Conservation (phyloP, 2,797 vertebrate genomes). For the Rhabdophis nuchalis region DNA sequence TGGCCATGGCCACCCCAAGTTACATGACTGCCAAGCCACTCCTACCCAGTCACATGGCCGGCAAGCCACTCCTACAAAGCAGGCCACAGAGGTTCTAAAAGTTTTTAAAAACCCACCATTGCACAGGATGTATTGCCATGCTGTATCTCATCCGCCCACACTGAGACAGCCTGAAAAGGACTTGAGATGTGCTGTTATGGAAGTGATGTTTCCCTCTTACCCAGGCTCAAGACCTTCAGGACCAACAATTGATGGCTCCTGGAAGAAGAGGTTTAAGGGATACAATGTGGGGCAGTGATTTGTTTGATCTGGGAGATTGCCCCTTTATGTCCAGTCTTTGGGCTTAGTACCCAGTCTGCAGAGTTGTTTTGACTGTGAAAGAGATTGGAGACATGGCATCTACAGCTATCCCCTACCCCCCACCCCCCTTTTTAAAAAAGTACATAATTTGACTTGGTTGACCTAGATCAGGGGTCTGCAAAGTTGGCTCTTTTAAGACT, state of each 20-base stretch:
- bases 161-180: background rate
- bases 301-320: background rate
- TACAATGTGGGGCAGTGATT: background rate
- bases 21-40: too few relatives aligned
- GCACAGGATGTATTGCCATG: background rate
- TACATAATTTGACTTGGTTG: background rate
- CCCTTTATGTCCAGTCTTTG: background rate
- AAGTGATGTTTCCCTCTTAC: background rate
- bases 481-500: too few relatives aligned
- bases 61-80: too few relatives aligned
- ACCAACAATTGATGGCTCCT: background rate
- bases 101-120: too few relatives aligned
- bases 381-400: background rate
- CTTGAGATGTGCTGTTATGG: background rate
- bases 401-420: background rate
- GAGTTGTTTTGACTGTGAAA: background rate
- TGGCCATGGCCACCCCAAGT: too few relatives aligned
- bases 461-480: too few relatives aligned
- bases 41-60: too few relatives aligned
- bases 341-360: background rate
- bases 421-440: background rate
- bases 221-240: background rate
- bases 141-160: background rate
- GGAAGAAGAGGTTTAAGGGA: background rate
- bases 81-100: too few relatives aligned